Base-by-base conservation (phyloP, 2,888 invertebrate genomes). In the Agonum fuliginosum region DNA sequence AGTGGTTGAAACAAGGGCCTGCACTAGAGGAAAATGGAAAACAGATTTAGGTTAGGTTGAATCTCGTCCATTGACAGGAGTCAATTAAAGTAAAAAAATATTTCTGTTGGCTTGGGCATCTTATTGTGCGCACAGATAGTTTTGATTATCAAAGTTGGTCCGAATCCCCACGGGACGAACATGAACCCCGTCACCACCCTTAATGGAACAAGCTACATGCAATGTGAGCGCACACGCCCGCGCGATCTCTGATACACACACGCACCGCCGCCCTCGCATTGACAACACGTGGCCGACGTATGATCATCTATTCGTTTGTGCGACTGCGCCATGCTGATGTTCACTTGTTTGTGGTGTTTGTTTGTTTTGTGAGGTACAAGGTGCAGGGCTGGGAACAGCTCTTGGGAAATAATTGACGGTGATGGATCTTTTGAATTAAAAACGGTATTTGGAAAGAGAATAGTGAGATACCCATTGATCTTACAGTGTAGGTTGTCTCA, bases 171-270 rank as follows among this genome's bases (percentile, higher is more conserved):
- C n/a, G n/a, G n/a, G n/a, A n/a, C n/a, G n/a, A n/a, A n/a, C n/a
- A n/a, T n/a, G n/a, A n/a, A n/a, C n/a, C n/a, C n/a, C n/a, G n/a
- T n/a, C n/a, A 4, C 43, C 10, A 8, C 22, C 65, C 65, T 12
- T 67, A 67, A 67, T 67, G 65, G 65, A 67, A 67, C 67, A 34
- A 34, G 62, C 58, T 41, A 67, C 67, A 34, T 62, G 62, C 58
- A 24, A 27, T 27, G 58, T 54, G 22, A n/a, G 37, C 34, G 20
- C 34, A 65, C 17, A 17, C 65, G 24, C 34, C 24, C 54, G 22
- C 27, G 19, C 48, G 48, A 48, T 48, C 54, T 22, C 27, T 54
- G 27, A 14, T 54, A 27, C 54, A 24, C 27, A 54, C 27, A 54
- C 54, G 34, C 65, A 65, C 65, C 34, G 5, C 37, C 22, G 41